These are phyloP conservation scores for Campoletis sonorensis DNA, from an alignment of 1,140 invertebrate species.

Conservation along the genomic window DNA sequence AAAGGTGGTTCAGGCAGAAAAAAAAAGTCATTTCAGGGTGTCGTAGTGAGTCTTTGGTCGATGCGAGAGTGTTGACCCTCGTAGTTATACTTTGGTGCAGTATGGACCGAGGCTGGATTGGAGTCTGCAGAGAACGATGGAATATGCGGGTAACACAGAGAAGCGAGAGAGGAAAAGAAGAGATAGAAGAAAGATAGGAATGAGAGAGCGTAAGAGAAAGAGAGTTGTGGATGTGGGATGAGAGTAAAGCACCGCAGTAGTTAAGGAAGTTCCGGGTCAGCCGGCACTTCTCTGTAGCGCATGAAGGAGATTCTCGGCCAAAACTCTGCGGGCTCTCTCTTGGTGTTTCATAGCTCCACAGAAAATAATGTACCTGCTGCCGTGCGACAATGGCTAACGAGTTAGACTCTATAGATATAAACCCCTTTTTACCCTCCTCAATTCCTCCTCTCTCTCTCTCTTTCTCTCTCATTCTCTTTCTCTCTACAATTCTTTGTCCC, in stretches of 20 bases:
- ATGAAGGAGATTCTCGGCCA: conserved; percentile 17
- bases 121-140: background rate
- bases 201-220: background rate
- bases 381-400: conserved; percentile 49
- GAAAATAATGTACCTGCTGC: conserved; percentile 49
- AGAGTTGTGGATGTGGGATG: background rate
- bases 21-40: background rate
- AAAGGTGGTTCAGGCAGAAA: background rate
- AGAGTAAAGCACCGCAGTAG: conserved; percentile 42
- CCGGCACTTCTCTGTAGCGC: conserved; percentile 22
- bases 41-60: background rate
- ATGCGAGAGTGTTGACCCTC: background rate
- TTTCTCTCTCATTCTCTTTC: conserved; percentile 15
- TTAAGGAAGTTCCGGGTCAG: conserved; percentile 51
- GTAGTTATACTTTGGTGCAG: conserved; percentile 21
- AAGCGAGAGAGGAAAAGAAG: background rate
- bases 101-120: background rate
- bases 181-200: background rate
- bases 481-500: no score
- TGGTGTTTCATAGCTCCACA: conserved; percentile 25
- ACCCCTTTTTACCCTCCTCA: background rate
- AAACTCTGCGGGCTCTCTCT: conserved; percentile 5
- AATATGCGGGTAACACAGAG: background rate
- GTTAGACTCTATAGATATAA: conserved; percentile 18
- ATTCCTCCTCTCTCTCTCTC: conserved; percentile 9